Evolutionary conservation across 1,140 invertebrate genomes (phyloP).

Genomic region (Drosophila malerkotliana): DNA sequence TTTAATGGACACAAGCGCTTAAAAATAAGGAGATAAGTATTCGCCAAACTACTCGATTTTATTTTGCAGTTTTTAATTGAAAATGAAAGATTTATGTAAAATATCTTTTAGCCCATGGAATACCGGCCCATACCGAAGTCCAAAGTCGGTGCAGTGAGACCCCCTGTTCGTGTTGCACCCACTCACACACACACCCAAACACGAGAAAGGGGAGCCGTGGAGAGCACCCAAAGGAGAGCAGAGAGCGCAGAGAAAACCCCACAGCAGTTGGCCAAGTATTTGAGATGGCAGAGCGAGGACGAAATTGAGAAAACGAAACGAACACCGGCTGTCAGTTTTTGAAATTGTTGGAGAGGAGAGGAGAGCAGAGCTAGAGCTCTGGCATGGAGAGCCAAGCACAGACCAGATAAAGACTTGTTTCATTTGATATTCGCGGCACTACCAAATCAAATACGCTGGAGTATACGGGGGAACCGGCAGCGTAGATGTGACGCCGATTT

Average conservation of each 20-base stretch:
- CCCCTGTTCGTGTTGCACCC: neutral
- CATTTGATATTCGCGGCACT: conserved; percentile 69
- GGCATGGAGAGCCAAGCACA: conserved; percentile 41
- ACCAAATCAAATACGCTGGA: conserved; percentile 29
- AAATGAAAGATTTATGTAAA: neutral
- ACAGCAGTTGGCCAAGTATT: neutral
- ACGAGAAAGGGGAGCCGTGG: neutral
- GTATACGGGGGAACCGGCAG: conserved; percentile 26
- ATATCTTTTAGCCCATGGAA: neutral
- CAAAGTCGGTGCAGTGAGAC: neutral
- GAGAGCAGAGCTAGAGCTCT: conserved; percentile 44
- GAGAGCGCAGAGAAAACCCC: neutral
- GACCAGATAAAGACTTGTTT: conserved; percentile 54
- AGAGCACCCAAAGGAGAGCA: neutral
- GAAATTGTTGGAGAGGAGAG: conserved; percentile 6
- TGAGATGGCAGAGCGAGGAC: conserved; percentile 14
- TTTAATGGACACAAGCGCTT: no score
- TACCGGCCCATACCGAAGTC: neutral
- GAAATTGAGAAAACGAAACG: neutral
- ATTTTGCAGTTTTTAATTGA: neutral
- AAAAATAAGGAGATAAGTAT: no score
- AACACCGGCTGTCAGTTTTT: conserved; percentile 36
- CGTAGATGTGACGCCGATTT: conserved; percentile 41
- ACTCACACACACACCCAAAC: neutral
- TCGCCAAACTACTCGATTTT: no score